Conservation (phyloP, 92 coral and sea anemone genomes). For the Porites evermanni region DNA sequence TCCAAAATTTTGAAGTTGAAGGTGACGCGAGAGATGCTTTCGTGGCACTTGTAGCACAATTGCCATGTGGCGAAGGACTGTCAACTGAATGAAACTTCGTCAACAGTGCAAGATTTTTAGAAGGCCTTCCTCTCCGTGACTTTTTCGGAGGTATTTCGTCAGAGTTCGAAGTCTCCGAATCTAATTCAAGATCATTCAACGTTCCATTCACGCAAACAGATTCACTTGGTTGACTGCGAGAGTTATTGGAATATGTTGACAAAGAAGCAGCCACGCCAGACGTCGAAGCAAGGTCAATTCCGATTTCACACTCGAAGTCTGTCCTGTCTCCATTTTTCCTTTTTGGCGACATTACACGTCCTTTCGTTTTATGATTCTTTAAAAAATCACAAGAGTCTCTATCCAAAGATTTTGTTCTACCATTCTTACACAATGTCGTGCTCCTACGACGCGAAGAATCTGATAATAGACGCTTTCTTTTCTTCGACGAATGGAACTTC, state of each 20-base stretch:
- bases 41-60: constrained; percentile 96
- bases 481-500: constrained; percentile 50
- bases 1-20: constrained; percentile 81
- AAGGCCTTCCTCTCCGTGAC: constrained; percentile 79
- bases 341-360: neutral
- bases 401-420: constrained; percentile 77
- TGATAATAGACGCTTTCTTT: constrained; percentile 46
- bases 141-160: constrained; percentile 62
- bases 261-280: constrained; percentile 41
- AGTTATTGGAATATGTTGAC: constrained; percentile 32
- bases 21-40: constrained; percentile 98
- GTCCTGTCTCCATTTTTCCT: constrained; percentile 29
- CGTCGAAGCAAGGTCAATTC: constrained; percentile 23
- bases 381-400: constrained; percentile 50
- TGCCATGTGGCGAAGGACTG: constrained; percentile 85
- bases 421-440: constrained; percentile 77
- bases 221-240: constrained; percentile 36
- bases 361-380: constrained; percentile 29
- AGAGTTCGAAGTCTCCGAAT: constrained; percentile 31
- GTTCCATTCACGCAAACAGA: constrained; percentile 44
- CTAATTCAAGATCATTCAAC: constrained; percentile 13
- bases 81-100: constrained; percentile 45
- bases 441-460: constrained; percentile 51
- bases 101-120: constrained; percentile 49
- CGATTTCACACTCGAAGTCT: constrained; percentile 7